These are phyloP conservation scores for Heliconius eleuchia DNA, from an alignment of 1,140 invertebrate species.

Conservation along the genomic window DNA sequence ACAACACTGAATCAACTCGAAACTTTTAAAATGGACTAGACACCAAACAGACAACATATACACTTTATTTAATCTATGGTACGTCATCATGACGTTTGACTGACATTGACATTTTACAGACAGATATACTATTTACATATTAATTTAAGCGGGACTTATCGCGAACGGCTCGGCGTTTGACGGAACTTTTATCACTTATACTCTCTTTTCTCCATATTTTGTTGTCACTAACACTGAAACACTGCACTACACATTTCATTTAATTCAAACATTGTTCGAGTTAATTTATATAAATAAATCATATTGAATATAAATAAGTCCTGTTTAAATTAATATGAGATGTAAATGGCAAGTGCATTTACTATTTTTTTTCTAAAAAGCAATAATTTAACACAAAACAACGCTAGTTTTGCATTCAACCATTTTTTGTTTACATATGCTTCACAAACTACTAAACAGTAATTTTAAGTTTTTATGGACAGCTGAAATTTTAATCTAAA, in stretches of 20 bases:
- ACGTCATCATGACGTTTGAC: background rate
- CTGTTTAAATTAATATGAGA: background rate
- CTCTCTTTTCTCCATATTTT: background rate
- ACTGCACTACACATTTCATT: background rate
- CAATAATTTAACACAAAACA: background rate
- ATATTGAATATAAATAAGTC: background rate
- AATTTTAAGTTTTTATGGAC: background rate
- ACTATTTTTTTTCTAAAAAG: background rate
- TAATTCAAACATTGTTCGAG: background rate
- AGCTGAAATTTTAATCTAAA: background rate
- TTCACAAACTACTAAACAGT: background rate
- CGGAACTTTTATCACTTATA: background rate
- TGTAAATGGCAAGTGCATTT: background rate
- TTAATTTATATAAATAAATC: background rate
- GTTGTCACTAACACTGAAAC: conserved; percentile 7
- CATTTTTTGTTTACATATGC: background rate
- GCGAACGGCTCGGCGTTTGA: background rate
- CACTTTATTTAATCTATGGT: background rate
- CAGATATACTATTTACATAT: background rate
- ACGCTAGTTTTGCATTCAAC: background rate
- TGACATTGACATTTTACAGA: conserved; percentile 6
- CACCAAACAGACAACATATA: conserved; percentile 1
- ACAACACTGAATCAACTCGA: conserved; percentile 2
- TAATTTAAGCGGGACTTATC: background rate
- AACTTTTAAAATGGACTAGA: conserved; percentile 8